Conservation (phyloP, 2,797 vertebrate species). For the Periparus ater region DNA sequence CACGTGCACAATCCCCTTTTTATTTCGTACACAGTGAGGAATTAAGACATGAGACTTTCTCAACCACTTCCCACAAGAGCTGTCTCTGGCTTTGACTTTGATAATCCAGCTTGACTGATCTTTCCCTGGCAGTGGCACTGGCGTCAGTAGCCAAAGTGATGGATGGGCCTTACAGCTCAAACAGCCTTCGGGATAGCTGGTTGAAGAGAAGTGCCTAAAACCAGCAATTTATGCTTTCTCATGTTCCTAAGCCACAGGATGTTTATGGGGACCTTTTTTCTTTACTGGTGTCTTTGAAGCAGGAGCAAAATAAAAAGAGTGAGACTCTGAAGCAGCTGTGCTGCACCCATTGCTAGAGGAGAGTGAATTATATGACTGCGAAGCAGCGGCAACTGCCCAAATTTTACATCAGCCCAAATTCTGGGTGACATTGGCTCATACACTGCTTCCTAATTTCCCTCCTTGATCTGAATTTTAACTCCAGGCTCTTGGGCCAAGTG, state of each 20-base stretch:
- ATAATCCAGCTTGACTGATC: constrained; percentile 25
- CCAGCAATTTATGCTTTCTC: background rate
- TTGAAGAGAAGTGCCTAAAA: background rate
- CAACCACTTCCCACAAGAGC: constrained; percentile 16
- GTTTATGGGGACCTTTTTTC: background rate
- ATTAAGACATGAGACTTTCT: constrained; percentile 21
- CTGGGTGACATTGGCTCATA: background rate
- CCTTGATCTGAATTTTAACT: background rate
- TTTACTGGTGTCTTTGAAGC: background rate
- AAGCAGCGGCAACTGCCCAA: background rate
- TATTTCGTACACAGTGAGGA: background rate
- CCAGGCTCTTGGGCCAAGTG: background rate
- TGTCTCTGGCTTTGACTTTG: constrained; percentile 24
- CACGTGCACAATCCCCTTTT: background rate
- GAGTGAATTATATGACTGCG: background rate
- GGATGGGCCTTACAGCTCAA: background rate
- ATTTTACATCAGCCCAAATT: background rate
- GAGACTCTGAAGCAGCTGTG: background rate
- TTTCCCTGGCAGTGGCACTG: background rate
- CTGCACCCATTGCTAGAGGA: background rate
- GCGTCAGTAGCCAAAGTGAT: background rate
- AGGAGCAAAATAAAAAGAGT: background rate
- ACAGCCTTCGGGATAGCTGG: background rate
- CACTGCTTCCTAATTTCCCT: background rate
- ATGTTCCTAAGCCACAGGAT: background rate